Base-by-base conservation (phyloP, 2,797 vertebrate genomes). In the Sebastes diploproa region DNA sequence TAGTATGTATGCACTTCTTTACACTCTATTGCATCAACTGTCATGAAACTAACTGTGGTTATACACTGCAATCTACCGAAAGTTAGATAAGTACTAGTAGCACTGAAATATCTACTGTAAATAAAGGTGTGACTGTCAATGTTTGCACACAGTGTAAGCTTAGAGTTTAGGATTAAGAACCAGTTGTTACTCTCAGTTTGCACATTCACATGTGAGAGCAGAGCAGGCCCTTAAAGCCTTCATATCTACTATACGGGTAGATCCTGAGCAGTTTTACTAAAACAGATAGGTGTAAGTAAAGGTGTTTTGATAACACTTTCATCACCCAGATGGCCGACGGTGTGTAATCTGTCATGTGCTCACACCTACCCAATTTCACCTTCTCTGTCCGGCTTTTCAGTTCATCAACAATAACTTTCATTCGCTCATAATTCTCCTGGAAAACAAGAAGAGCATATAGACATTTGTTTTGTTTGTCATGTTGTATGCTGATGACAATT, bases 391-490 rank as follows among this genome's bases (percentile, higher is more conserved):
- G 93, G 42, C 93, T 92, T 80, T 94, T 97, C 75, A 99, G 93
- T 85, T 99, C 92, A 11, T 92, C 93, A 70, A 99, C 97, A 77
- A 99, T 91, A 3, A 88, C 94, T 93, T 97, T 94, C 98, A 99
- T 99, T 77, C 96, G 95, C 42, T 98, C 96, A 88, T 98, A 98
- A 87, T 99, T 99, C 92, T 99, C 98, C 98, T 99, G 84, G 5
- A 87, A 94, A 85, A 85, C 32, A 85, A 64, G 5, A 66, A 54
- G 4, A 80, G 5, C 2, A 32, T 2, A 10, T 1, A 36, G 3
- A 34, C 1, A 10, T 13, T 75, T 59, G 18, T 67, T 77, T 54
- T 29, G 11, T 58, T 27, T 22, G 6, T 27, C 8, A n/a, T 22
- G 6, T 22, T 52, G 9, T 82, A 1, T 10, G 5, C 22, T 46